phyloP scores from a whole-genome alignment of 1,140 invertebrate species.

The Macrobrachium nipponense region DNA sequence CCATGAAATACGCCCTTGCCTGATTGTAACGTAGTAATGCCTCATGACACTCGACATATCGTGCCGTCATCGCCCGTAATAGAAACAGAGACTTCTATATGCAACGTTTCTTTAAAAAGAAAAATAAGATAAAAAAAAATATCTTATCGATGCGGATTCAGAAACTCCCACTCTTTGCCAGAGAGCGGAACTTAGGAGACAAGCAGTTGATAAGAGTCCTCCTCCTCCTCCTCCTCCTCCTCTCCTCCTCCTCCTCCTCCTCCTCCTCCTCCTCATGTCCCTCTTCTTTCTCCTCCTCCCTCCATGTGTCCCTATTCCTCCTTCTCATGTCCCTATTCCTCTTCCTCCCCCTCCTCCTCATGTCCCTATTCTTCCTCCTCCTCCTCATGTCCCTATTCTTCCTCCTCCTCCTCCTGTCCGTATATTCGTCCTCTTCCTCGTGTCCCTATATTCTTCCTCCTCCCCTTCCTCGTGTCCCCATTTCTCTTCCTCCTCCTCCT shows the following conservation, averaged over 20 bases:
- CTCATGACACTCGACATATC: too few relatives aligned
- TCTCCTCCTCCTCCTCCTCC: background rate
- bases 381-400: background rate
- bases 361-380: background rate
- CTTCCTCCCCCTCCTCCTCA: background rate
- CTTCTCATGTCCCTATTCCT: background rate
- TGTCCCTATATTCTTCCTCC: background rate
- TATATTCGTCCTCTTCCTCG: background rate
- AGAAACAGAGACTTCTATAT: too few relatives aligned
- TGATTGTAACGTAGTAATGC: too few relatives aligned
- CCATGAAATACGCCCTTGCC: too few relatives aligned
- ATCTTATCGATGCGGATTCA: too few relatives aligned
- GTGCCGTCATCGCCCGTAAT: too few relatives aligned
- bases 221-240: background rate
- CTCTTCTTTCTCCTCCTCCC: background rate
- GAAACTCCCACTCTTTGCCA: too few relatives aligned
- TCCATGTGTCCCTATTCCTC: background rate
- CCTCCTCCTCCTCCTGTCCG: background rate
- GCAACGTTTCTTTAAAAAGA: too few relatives aligned
- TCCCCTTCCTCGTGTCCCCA: background rate
- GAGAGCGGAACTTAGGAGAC: too few relatives aligned
- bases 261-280: background rate
- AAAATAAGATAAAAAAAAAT: too few relatives aligned
- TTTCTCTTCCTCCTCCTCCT: background rate
- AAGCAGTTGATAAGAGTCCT: too few relatives aligned